phyloP scores from a whole-genome alignment of 92 coral and sea anemone genomes.

The Epizoanthus ramosus region DNA sequence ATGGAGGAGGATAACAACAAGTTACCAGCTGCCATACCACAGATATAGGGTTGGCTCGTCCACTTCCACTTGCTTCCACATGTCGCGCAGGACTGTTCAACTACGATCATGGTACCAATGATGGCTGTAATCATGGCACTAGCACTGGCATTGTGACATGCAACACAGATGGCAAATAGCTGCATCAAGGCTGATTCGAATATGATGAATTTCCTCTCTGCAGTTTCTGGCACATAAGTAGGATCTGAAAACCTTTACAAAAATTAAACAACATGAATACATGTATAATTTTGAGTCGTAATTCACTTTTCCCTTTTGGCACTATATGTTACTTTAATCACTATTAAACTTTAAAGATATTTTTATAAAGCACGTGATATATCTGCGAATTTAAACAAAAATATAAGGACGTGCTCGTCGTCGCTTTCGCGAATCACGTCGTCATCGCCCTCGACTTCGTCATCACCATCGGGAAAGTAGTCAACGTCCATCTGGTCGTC shows the following conservation, averaged over 20 bases:
- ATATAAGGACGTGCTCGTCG: background rate
- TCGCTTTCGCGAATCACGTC: conserved; percentile 1
- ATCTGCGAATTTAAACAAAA: no score
- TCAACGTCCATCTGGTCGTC: background rate
- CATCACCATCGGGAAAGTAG: background rate
- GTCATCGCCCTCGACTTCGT: background rate
- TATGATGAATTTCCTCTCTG: conserved; percentile 45
- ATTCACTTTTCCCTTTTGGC: no score
- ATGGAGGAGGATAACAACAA: conserved; percentile 47
- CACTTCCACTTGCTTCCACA: conserved; percentile 44
- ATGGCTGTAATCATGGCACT: conserved; percentile 25
- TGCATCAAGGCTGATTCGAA: conserved; percentile 43
- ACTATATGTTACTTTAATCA: no score
- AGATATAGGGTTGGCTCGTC: conserved; percentile 43
- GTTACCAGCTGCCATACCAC: conserved; percentile 44
- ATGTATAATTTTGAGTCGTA: no score
- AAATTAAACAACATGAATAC: no score
- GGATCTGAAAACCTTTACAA: conserved; percentile 13
- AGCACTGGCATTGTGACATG: conserved; percentile 25
- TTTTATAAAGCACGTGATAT: no score
- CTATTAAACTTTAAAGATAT: no score
- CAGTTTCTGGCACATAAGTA: conserved; percentile 21
- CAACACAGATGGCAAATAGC: conserved; percentile 43
- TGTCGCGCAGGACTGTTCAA: conserved; percentile 31
- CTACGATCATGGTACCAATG: conserved; percentile 30